A percentile compares a stretch with the other conserved stretches of the same genome.
phyloP scores from a whole-genome alignment of 1,140 invertebrate species.

The Drosophila simulans region DNA sequence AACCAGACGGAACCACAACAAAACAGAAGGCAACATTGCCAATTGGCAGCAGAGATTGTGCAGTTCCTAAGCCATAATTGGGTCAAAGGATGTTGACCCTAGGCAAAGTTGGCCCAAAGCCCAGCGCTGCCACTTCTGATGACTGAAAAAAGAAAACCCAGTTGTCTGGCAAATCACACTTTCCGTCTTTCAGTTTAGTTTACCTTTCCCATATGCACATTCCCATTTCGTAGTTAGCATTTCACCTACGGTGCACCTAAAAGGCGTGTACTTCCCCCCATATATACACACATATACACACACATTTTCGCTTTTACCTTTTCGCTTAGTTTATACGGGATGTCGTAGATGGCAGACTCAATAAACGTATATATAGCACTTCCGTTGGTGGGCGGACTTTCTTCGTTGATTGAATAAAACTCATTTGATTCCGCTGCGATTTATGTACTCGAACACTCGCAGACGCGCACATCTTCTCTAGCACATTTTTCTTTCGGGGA shows the following conservation, averaged over 20 bases:
- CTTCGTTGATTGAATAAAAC: slow-evolving; percentile 81
- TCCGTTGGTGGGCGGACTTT: slow-evolving; percentile 66
- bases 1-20: slow-evolving; percentile 54
- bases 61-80: slow-evolving; percentile 71
- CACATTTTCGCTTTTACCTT: slow-evolving; percentile 64
- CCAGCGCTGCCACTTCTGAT: not conserved
- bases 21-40: slow-evolving; percentile 43
- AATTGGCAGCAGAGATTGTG: slow-evolving; percentile 49
- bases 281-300: slow-evolving; percentile 56
- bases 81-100: slow-evolving; percentile 84
- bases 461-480: slow-evolving; percentile 51
- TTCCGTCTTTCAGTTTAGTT: slow-evolving; percentile 43
- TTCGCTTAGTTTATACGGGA: slow-evolving; percentile 62
- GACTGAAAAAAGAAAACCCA: not conserved
- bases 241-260: slow-evolving; percentile 62
- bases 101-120: slow-evolving; percentile 30
- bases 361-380: slow-evolving; percentile 57
- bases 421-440: slow-evolving; percentile 59
- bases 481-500: slow-evolving; percentile 32
- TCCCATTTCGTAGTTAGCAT: slow-evolving; percentile 26
- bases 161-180: slow-evolving; percentile 51
- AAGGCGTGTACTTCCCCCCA: slow-evolving; percentile 67
- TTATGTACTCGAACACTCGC: slow-evolving; percentile 26
- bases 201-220: slow-evolving; percentile 18
- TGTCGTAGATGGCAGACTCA: slow-evolving; percentile 8